phyloP scores from a whole-genome alignment of 1,140 invertebrate species.

The Panulirus ornatus region DNA sequence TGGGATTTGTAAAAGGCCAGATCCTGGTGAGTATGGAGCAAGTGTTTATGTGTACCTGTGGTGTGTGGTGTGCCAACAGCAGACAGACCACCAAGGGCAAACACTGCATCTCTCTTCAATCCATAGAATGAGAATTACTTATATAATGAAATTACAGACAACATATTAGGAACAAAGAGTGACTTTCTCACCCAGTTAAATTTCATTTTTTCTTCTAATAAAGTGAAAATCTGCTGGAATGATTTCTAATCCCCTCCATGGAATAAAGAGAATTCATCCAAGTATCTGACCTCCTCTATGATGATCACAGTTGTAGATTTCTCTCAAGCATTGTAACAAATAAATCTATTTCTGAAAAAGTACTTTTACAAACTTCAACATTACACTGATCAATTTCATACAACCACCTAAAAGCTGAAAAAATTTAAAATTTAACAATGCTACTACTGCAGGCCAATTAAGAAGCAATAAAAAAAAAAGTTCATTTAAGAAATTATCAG shows the following conservation, averaged over 20 bases:
- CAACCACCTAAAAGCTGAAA: conserved; percentile 55
- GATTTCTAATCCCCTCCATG: neutral
- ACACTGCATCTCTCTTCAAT: conserved; percentile 14
- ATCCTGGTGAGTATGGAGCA: conserved; percentile 18
- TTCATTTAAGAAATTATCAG: conserved; percentile 41
- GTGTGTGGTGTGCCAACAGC: neutral
- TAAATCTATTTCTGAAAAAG: conserved; percentile 44
- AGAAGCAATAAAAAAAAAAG: conserved; percentile 49
- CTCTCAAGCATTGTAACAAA: conserved; percentile 43
- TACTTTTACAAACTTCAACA: conserved; percentile 54
- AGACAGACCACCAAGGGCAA: conserved; percentile 16
- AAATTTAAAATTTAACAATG: conserved; percentile 34
- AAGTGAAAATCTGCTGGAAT: neutral
- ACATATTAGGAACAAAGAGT: neutral
- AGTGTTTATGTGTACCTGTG: conserved; percentile 13
- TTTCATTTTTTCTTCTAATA: neutral
- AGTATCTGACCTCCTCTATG: conserved; percentile 39
- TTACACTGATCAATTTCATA: conserved; percentile 57
- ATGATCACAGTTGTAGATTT: conserved; percentile 54
- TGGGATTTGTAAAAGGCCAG: conserved; percentile 40
- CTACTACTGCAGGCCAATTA: conserved; percentile 53
- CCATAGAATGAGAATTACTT: neutral
- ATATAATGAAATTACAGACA: neutral
- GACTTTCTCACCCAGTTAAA: neutral
- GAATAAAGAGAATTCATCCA: conserved; percentile 4